These are phyloP conservation scores for Cheilosia grossa DNA, from an alignment of 2,888 invertebrate species.

Conservation along the genomic window DNA sequence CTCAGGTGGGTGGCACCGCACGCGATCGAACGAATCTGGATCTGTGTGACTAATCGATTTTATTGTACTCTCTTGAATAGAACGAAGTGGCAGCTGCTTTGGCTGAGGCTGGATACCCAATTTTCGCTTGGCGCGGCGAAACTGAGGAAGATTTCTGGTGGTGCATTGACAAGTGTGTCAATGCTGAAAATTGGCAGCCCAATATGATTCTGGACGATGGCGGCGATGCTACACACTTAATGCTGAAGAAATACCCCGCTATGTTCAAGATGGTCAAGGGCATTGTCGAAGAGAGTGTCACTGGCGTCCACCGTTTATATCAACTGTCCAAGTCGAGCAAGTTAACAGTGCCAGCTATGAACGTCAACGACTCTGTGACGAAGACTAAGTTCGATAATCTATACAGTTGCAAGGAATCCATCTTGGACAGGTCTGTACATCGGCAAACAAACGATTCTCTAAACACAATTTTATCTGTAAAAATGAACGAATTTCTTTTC, in stretches of 20 bases:
- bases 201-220: slow-evolving; percentile 99
- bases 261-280: slow-evolving; percentile 97
- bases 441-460: not conserved
- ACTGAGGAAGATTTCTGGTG: slow-evolving; percentile 99
- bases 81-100: slow-evolving; percentile 98
- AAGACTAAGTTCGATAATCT: slow-evolving; percentile 99
- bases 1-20: slow-evolving; percentile 86
- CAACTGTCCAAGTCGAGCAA: slow-evolving; percentile 97
- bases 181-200: slow-evolving; percentile 96
- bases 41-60: not conserved
- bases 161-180: slow-evolving; percentile 98
- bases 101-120: slow-evolving; percentile 94
- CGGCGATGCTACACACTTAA: slow-evolving; percentile 97
- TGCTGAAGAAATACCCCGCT: slow-evolving; percentile 97
- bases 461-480: too few relatives aligned
- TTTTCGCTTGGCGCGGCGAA: slow-evolving; percentile 98
- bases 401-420: slow-evolving; percentile 96
- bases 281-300: slow-evolving; percentile 98
- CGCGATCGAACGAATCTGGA: not conserved
- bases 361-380: slow-evolving; percentile 98
- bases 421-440: slow-evolving; percentile 88
- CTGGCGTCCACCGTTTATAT: slow-evolving; percentile 98
- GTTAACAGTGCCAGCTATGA: slow-evolving; percentile 98
- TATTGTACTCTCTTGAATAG: slow-evolving; percentile 83
- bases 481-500: not conserved